Evolutionary conservation across 2,888 invertebrate species (phyloP).

Genomic region (Tachystola acroxantha): DNA sequence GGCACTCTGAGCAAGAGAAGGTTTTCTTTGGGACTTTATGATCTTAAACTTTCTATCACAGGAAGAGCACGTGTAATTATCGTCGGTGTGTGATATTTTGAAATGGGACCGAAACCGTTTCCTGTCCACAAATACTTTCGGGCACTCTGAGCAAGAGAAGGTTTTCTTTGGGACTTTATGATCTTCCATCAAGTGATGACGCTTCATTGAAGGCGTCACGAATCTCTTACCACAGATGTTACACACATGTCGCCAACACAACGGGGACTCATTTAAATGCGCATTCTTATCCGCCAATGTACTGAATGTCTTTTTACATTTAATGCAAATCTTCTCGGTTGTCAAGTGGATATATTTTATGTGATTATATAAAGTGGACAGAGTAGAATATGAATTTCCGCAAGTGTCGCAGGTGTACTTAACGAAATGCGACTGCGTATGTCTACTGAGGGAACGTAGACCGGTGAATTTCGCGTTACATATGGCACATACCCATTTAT

Average conservation of each 20-base stretch:
- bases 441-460: conserved; percentile 43
- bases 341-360: conserved; percentile 17
- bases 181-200: conserved; percentile 43
- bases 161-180: conserved; percentile 41
- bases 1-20: conserved; percentile 51
- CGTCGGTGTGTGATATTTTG: conserved; percentile 52
- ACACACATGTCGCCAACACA: conserved; percentile 57
- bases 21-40: conserved; percentile 41
- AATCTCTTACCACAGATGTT: conserved; percentile 53
- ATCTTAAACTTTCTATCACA: conserved; percentile 58
- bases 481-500: conserved; percentile 46
- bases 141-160: conserved; percentile 51
- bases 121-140: conserved; percentile 40
- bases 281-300: neutral
- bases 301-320: neutral
- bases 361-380: conserved; percentile 49
- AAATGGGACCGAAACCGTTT: conserved; percentile 50
- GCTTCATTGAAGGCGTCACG: conserved; percentile 46
- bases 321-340: neutral
- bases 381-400: conserved; percentile 57
- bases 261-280: conserved; percentile 42
- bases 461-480: conserved; percentile 44
- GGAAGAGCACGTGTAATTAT: conserved; percentile 47
- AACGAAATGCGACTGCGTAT: conserved; percentile 55
- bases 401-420: conserved; percentile 61